Evolutionary conservation across 2,113 vertebrate genomes (phyloP), one percentile per base, ranked within the genome.

Genomic region (Rafetus swinhoei): DNA sequence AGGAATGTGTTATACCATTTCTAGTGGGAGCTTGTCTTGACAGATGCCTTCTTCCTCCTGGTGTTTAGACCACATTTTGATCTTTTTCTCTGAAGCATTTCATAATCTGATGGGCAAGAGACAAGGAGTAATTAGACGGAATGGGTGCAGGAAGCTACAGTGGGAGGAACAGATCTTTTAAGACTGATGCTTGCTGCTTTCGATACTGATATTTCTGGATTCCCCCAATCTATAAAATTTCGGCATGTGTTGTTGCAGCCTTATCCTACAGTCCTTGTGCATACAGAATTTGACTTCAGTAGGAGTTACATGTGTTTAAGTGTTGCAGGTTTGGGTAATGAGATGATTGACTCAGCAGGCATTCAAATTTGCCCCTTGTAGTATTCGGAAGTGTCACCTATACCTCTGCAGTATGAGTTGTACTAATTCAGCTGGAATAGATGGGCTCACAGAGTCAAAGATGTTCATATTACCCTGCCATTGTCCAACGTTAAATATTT

Each of bases 11-110:
- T 91, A 93, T 89, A 94, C 85, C 54, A 57, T 95, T 96, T 97
- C 96, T 93, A 85, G 82, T 96, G 94, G 95, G 76, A 97, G 86
- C 96, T 96, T 97, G 92, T 93, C 84, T 90, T 96, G 95, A 95
- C 93, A 97, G 93, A 97, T 92, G 59, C 65, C 55, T 92, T 83
- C 93, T 96, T 97, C 94, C 87, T 98, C 92, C 90, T 87, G 85
- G 94, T 87, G 86, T 88, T 92, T 94, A 95, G 74, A 87, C 89
- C 2, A n/a, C 8, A 69, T 77, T 97, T 97, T 96, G 95, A 96
- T 97, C 24, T 82, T n/a, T 89, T 94, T 74, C 81, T 95, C 90
- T 91, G 91, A 93, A 96, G 88, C 53, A 94, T 93, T 97, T 96
- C 79, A 84, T 88, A 94, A 95, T 27, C 50, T 1, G 57, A 96